Conservation (phyloP, 2,888 invertebrate species). For the Oegoconia quadripuncta region DNA sequence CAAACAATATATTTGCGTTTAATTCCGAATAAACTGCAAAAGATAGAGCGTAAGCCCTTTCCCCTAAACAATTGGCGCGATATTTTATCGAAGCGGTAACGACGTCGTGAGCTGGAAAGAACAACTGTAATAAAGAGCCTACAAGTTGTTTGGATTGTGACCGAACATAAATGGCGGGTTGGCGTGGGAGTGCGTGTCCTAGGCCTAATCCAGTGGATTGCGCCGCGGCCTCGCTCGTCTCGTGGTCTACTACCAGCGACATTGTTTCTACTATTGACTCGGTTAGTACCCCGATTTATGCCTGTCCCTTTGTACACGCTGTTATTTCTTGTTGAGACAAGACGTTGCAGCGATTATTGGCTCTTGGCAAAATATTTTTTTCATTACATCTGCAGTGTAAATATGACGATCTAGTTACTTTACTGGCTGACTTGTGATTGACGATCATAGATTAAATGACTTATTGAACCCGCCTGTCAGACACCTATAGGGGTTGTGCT, state of each 20-base stretch:
- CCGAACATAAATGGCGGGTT: constrained; percentile 62
- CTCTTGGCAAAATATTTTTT: no score
- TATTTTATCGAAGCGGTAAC: constrained; percentile 67
- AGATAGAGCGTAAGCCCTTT: constrained; percentile 34
- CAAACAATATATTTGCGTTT: constrained; percentile 25
- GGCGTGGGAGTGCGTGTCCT: constrained; percentile 60
- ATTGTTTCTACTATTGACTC: constrained; percentile 62
- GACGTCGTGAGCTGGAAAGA: constrained; percentile 68
- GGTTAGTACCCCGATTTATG: constrained; percentile 10
- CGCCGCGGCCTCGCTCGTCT: constrained; percentile 39
- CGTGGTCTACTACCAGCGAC: constrained; percentile 34
- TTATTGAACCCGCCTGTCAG: not conserved
- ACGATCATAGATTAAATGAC: not conserved
- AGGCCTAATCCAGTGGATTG: constrained; percentile 70
- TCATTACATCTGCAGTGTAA: no score
- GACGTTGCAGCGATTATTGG: no score
- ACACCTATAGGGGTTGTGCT: no score
- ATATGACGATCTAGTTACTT: no score
- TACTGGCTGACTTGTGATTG: no score
- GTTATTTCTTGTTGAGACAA: no score
- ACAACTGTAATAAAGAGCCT: constrained; percentile 78
- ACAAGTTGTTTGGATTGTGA: constrained; percentile 74
- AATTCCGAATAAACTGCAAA: constrained; percentile 27
- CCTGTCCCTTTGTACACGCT: not conserved
- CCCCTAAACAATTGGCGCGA: constrained; percentile 52